phyloP scores from a whole-genome alignment of 2,888 invertebrate species.

The Pemphredon lugubris region DNA sequence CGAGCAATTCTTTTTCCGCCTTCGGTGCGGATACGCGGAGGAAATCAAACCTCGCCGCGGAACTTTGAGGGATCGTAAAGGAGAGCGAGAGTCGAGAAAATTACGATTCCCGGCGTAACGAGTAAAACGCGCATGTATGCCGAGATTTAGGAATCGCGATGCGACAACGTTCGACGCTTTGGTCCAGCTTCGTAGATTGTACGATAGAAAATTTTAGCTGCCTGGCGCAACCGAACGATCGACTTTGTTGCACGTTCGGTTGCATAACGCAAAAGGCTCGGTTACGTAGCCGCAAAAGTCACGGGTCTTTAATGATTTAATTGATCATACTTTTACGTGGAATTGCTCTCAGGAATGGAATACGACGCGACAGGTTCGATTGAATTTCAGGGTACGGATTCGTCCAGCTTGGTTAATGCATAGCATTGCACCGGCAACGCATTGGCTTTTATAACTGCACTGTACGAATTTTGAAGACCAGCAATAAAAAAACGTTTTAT shows the following conservation, averaged over 20 bases:
- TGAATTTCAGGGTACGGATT: too few species aligned
- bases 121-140: background rate
- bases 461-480: too few species aligned
- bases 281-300: conserved; percentile 30
- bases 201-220: too few species aligned
- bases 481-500: too few species aligned
- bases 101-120: background rate
- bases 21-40: background rate
- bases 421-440: too few species aligned
- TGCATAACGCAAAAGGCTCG: background rate
- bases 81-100: conserved; percentile 9
- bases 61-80: conserved; percentile 12
- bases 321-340: conserved; percentile 25
- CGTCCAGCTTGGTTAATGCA: too few species aligned
- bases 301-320: conserved; percentile 49
- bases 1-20: background rate
- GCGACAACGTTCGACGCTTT: too few species aligned
- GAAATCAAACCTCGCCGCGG: conserved; percentile 30
- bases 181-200: too few species aligned
- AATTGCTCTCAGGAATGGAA: background rate
- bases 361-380: background rate
- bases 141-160: background rate
- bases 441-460: too few species aligned
- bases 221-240: too few species aligned
- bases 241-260: background rate